Evolutionary conservation across 35 echinoderm and acorn worm genomes (phyloP).

Genomic region (Strongylocentrotus purpuratus): DNA sequence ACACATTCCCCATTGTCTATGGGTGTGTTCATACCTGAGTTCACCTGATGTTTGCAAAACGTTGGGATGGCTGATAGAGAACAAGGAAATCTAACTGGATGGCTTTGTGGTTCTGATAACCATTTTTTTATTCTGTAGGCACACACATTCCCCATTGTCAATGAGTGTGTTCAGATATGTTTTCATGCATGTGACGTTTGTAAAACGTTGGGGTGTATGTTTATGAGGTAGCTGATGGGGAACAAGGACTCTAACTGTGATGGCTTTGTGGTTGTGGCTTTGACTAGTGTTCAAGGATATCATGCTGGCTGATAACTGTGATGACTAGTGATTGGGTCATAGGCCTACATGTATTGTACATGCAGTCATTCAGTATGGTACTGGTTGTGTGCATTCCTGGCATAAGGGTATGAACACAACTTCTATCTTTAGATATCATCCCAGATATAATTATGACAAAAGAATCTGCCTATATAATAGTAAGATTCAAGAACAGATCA

Average conservation of each 20-base stretch:
- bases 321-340: not conserved
- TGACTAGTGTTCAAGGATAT: not conserved
- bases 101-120: too few relatives aligned
- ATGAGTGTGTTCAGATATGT: too few relatives aligned
- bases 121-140: not conserved
- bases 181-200: not conserved
- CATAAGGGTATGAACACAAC: not conserved
- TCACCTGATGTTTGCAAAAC: too few relatives aligned
- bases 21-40: too few relatives aligned
- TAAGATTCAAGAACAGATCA: too few relatives aligned
- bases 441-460: not conserved
- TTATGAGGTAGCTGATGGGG: not conserved
- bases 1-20: not conserved
- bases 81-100: too few relatives aligned
- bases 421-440: too few relatives aligned
- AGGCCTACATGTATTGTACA: too few relatives aligned
- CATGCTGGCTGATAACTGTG: not conserved
- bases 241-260: not conserved
- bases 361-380: too few relatives aligned
- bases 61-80: too few relatives aligned
- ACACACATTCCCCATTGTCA: not conserved
- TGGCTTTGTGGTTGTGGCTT: not conserved
- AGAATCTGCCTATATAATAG: not conserved
- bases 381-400: not conserved
- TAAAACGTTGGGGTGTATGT: not conserved